Base-by-base conservation (phyloP, 2,113 vertebrate species). In the Gavialis gangeticus region DNA sequence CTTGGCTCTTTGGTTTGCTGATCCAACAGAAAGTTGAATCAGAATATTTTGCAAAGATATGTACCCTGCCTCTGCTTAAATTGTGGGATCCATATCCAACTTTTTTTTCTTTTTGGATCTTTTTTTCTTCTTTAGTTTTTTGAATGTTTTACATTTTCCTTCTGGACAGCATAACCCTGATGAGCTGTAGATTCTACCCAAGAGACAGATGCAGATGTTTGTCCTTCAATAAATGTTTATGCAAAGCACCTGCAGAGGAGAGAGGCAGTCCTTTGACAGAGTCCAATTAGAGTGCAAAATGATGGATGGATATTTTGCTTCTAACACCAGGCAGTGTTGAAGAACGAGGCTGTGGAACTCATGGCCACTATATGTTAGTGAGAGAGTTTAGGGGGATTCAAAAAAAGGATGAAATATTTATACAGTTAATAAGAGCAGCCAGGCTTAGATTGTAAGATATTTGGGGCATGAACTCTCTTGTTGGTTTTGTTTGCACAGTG, bases 1-100 rank as follows among this genome's bases (percentile, higher is more conserved):
- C 22, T 12, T 13, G 4, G 6, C 37, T 59, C 5, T 12, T 0
- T 0, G 2, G 12, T 37, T 27, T 8, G 3, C 3, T 66, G 69
- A 9, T 1, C 37, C 27, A 28, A 9, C 30, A 6, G 15, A 0
- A 2, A 3, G 7, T 78, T 37, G 78, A 82, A 21, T 4, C 25
- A 7, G 55, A 37, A 54, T 19, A 11, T 71, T n/a, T 58, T n/a
- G 37, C 73, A 64, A 16, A 62, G 64, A 3, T 0, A 0, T 2
- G 3, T 4, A 2, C 27, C 57, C 67, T 37, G 12, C 37, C 3
- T 17, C 27, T 60, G 67, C 28, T 37, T 75, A 5, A n/a, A 54
- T 62, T n/a, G 46, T 21, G 37, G 57, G 28, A 60, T 60, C 67
- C 27, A 54, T 9, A 54, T 30, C 82, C 69, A 46, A 46, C 34